Evolutionary conservation across 2,797 vertebrate genomes (phyloP).

Genomic region (Staurois parvus): DNA sequence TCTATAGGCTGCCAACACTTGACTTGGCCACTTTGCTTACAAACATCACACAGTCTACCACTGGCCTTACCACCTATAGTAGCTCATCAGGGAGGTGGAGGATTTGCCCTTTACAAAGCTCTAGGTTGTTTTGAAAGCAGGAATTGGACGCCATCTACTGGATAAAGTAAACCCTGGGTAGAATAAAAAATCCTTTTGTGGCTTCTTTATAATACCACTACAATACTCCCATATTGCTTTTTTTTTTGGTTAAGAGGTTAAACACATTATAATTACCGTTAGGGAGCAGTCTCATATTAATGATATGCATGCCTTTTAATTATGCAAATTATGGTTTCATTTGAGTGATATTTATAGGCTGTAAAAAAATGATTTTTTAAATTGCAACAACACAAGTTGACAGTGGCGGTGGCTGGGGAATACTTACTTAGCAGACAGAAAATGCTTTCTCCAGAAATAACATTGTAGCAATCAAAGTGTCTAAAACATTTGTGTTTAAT

Average conservation of each 20-base stretch:
- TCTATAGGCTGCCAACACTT: too few species aligned
- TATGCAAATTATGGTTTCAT: conserved; percentile 50
- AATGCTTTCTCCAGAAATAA: conserved; percentile 44
- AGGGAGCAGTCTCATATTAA: conserved; percentile 12
- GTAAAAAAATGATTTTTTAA: conserved; percentile 34
- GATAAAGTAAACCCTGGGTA: not conserved
- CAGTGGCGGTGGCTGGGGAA: conserved; percentile 16
- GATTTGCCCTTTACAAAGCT: not conserved
- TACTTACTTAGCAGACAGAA: conserved; percentile 15
- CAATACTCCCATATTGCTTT: not conserved
- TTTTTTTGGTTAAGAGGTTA: not conserved
- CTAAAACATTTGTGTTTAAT: not conserved
- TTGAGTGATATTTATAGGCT: conserved; percentile 48
- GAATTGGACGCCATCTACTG: conserved; percentile 9
- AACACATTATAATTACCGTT: not conserved
- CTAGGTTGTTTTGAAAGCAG: not conserved
- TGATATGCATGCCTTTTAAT: conserved; percentile 50
- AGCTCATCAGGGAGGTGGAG: not conserved
- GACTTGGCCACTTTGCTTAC: not conserved
- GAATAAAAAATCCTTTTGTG: not conserved
- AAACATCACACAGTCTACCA: not conserved
- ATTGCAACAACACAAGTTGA: conserved; percentile 36
- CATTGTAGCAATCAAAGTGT: conserved; percentile 36
- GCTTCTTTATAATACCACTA: not conserved
- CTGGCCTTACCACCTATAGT: not conserved